Percentiles rank a stretch among this genome's conserved stretches.
phyloP scores from a whole-genome alignment of 2,113 vertebrate species.

The Microcebus ravelobensis region DNA sequence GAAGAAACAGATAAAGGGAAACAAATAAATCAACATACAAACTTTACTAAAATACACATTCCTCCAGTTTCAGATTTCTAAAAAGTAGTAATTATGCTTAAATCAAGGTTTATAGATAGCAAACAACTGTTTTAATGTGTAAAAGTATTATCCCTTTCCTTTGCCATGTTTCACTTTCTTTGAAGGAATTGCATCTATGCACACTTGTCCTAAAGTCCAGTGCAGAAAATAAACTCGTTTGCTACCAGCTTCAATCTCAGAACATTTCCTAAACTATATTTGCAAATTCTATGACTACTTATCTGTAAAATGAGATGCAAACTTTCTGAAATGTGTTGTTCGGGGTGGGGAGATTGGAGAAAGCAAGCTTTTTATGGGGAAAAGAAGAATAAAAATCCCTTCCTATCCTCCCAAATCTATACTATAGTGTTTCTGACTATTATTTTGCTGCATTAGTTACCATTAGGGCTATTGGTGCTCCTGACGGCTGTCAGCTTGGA shows the following conservation, averaged over 20 bases:
- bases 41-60: slow-evolving; percentile 73
- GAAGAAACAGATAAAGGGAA: slow-evolving; percentile 70
- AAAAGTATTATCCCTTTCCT: slow-evolving; percentile 85
- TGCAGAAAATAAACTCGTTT: slow-evolving; percentile 87
- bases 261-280: slow-evolving; percentile 86
- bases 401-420: slow-evolving; percentile 23
- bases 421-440: slow-evolving; percentile 54
- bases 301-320: slow-evolving; percentile 86
- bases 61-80: slow-evolving; percentile 73
- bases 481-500: slow-evolving; percentile 14
- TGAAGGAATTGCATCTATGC: slow-evolving; percentile 86
- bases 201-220: slow-evolving; percentile 86
- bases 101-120: slow-evolving; percentile 85
- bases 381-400: slow-evolving; percentile 27
- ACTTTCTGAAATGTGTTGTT: slow-evolving; percentile 74
- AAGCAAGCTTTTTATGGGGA: slow-evolving; percentile 44
- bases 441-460: slow-evolving; percentile 56
- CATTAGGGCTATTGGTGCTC: slow-evolving; percentile 33
- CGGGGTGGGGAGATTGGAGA: neutral
- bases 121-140: slow-evolving; percentile 85
- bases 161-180: slow-evolving; percentile 88
- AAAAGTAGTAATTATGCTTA: slow-evolving; percentile 58
- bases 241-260: slow-evolving; percentile 85
- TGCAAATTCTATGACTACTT: slow-evolving; percentile 86
- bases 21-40: slow-evolving; percentile 80